Percentiles rank a stretch among this genome's conserved stretches.
Conservation (phyloP, 2,113 vertebrate species). For the Oophaga pumilio region DNA sequence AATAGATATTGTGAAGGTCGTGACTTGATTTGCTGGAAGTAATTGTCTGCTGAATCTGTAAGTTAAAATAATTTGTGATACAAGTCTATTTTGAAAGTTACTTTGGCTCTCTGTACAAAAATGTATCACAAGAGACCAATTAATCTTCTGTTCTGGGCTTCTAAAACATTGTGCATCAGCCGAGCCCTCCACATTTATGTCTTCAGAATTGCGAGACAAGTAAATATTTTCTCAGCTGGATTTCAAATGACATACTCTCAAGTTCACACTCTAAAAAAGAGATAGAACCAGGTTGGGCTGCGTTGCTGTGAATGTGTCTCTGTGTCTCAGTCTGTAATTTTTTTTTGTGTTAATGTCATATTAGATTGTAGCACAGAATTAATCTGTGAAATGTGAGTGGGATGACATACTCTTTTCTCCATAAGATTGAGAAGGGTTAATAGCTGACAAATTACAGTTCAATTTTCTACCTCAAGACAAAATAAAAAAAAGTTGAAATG, state of each 20-base stretch:
- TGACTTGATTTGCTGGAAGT: not conserved
- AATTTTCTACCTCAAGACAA: not conserved
- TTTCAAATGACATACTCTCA: not conserved
- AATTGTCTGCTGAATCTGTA: not conserved
- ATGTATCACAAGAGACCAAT: constrained; percentile 24
- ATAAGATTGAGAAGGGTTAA: not conserved
- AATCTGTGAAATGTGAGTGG: not conserved
- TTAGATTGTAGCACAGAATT: not conserved
- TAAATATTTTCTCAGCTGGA: constrained; percentile 45
- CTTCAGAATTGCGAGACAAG: constrained; percentile 22
- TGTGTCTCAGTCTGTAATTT: not conserved
- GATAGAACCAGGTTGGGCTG: constrained; percentile 3
- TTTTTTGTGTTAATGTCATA: constrained; percentile 10
- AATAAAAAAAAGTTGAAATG: not conserved
- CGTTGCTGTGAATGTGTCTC: not conserved
- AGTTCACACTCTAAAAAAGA: constrained; percentile 3
- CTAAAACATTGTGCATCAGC: constrained; percentile 21
- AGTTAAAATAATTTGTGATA: constrained; percentile 18
- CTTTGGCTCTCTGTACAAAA: constrained; percentile 23
- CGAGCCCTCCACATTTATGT: constrained; percentile 10
- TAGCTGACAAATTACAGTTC: not conserved
- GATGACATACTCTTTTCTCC: not conserved
- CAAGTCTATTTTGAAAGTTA: constrained; percentile 15
- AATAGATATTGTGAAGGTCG: not conserved
- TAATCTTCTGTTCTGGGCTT: constrained; percentile 17